Evolutionary conservation across 2,888 invertebrate genomes (phyloP).

Genomic region (Syrphus vitripennis): DNA sequence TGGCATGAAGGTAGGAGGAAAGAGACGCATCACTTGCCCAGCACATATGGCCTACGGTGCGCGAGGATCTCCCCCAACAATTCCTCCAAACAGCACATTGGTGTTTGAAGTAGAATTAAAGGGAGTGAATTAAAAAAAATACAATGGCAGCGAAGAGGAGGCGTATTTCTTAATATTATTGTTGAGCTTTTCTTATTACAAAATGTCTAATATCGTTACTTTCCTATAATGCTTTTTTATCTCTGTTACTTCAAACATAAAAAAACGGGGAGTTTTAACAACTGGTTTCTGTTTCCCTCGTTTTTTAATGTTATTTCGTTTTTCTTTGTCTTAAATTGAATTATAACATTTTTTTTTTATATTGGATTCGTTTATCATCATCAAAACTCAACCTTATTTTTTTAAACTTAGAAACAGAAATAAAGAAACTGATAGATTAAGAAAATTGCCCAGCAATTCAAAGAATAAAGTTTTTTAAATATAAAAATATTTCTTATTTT

Average conservation of each 20-base stretch:
- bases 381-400: slow-evolving; percentile 1
- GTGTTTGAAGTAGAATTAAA: slow-evolving; percentile 95
- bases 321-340: slow-evolving; percentile 11
- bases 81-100: slow-evolving; percentile 93
- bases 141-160: not conserved
- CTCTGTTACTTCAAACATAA: slow-evolving; percentile 3
- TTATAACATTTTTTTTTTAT: not conserved
- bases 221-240: not conserved
- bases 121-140: slow-evolving; percentile 82
- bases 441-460: slow-evolving; percentile 50
- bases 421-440: slow-evolving; percentile 61
- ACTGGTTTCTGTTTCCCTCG: slow-evolving; percentile 29
- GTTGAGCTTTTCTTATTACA: slow-evolving; percentile 8
- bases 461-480: slow-evolving; percentile 36
- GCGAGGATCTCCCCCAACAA: slow-evolving; percentile 91
- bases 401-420: slow-evolving; percentile 43
- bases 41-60: slow-evolving; percentile 91
- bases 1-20: slow-evolving; percentile 97
- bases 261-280: not conserved
- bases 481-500: not conserved
- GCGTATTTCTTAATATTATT: slow-evolving; percentile 20
- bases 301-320: slow-evolving; percentile 2
- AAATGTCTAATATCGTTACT: slow-evolving; percentile 14
- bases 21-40: slow-evolving; percentile 92
- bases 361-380: not conserved